Conservation (phyloP, 2,888 invertebrate genomes). For the Calephelis perditalis region DNA sequence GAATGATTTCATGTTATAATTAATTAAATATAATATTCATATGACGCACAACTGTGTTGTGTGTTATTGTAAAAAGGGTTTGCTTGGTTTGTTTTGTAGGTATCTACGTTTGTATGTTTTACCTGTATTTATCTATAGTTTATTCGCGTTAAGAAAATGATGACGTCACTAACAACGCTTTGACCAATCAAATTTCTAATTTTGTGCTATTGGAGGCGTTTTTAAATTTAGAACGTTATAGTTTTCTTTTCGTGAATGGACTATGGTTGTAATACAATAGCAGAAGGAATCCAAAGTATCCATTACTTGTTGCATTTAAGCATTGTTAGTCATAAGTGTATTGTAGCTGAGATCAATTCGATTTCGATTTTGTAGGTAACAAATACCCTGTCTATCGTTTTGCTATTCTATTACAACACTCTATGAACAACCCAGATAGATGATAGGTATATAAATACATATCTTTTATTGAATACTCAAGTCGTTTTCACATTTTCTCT, state of each 20-base stretch:
- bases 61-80: constrained; percentile 67
- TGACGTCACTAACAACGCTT: too few species aligned
- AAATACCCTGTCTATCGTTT: constrained; percentile 36
- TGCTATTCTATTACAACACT: constrained; percentile 9
- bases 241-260: too few species aligned
- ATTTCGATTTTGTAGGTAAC: constrained; percentile 50
- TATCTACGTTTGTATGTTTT: constrained; percentile 63
- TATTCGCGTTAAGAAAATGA: too few species aligned
- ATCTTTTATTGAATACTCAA: constrained; percentile 75
- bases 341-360: constrained; percentile 43
- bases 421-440: constrained; percentile 55
- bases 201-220: too few species aligned
- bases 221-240: too few species aligned
- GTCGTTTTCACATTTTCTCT: constrained; percentile 62
- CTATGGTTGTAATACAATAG: constrained; percentile 62
- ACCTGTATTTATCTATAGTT: constrained; percentile 47
- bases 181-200: too few species aligned
- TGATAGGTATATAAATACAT: constrained; percentile 69
- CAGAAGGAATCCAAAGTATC: constrained; percentile 32
- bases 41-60: constrained; percentile 70
- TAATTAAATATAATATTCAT: constrained; percentile 55
- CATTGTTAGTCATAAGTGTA: constrained; percentile 61
- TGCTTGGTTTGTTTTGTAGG: constrained; percentile 69
- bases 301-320: constrained; percentile 57
- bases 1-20: constrained; percentile 69